Base-by-base conservation (phyloP, 2,113 vertebrate genomes). In the Xenopus borealis region DNA sequence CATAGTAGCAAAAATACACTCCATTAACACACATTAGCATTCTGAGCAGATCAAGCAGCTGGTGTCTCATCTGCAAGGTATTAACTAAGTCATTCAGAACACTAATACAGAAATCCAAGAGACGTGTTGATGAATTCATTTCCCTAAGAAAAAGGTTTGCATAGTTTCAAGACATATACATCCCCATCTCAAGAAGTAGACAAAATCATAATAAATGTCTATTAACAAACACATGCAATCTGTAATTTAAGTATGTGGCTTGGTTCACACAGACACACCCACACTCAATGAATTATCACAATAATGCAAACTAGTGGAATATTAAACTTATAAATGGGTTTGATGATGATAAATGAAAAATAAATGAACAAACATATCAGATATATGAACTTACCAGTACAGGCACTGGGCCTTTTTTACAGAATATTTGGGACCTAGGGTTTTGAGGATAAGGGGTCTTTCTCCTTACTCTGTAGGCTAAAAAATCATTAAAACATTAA, bases 21-120 rank as follows among this genome's bases (percentile, higher is more conserved):
- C 14, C 66, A 55, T 75, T 69, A 75, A 75, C 61, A 55, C 62
- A 53, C 66, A 69, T 75, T 75, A 75, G 73, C 47, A 69, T 75
- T 69, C 73, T 62, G 46, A 63, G n/a, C 66, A 69, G 66, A 50
- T 62, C 40, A 59, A 69, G 18, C 72, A 75, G 66, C 23, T 75
- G 73, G 57, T 69, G 57, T 75, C 62, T 75, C 47, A 75, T 75
- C 73, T 63, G 73, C 73, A 75, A 75, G 66, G 66, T 75, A 75
- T 75, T 69, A 75, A 55, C 66, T 53, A 61, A 75, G 57, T 68
- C 73, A 75, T 33, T 75, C 66, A 69, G 18, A 63, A 69, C 66
- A 69, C 62, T 75, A 69, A 69, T 75, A 63, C 17, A 69, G 66
- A 33, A 69, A 63, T 69, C 58, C 30, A 46, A 30, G 46, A 75